phyloP scores from a whole-genome alignment of 1,140 invertebrate species.

The Drosophila eugracilis region DNA sequence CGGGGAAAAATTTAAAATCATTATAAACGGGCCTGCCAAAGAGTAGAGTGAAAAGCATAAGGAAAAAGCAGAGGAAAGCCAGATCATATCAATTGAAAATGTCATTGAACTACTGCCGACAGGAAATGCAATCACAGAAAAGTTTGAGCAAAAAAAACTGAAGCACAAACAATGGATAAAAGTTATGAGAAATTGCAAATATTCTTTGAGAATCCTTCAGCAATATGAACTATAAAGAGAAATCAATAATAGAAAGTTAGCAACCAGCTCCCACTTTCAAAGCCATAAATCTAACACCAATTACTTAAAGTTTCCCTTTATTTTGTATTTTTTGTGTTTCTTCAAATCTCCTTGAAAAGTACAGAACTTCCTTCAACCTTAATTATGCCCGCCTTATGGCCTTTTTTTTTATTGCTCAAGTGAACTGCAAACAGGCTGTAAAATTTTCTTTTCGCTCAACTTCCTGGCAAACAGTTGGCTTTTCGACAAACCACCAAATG shows the following conservation, averaged over 20 bases:
- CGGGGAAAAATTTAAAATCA: constrained; percentile 54
- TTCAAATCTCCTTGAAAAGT: neutral
- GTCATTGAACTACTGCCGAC: constrained; percentile 1
- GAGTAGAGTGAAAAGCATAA: neutral
- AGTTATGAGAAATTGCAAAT: neutral
- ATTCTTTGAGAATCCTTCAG: neutral
- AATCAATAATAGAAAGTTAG: neutral
- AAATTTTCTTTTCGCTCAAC: constrained; percentile 60
- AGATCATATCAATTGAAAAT: neutral
- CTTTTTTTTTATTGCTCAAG: constrained; percentile 6
- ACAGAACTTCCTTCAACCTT: neutral
- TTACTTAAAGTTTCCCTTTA: no score
- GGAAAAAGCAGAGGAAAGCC: neutral
- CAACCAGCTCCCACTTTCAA: no score
- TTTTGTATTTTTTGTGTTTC: no score
- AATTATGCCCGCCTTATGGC: constrained; percentile 11
- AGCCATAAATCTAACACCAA: no score
- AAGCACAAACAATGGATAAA: neutral
- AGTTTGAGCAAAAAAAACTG: neutral
- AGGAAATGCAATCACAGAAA: neutral
- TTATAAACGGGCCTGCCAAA: constrained; percentile 28
- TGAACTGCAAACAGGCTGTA: constrained; percentile 60
- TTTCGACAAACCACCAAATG: constrained; percentile 64
- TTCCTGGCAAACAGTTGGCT: constrained; percentile 78
- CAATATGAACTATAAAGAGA: neutral